Percentiles rank a stretch among this genome's conserved stretches.
These are phyloP conservation scores for Pitangus sulphuratus DNA, from an alignment of 2,797 vertebrate genomes.

Conservation along the genomic window DNA sequence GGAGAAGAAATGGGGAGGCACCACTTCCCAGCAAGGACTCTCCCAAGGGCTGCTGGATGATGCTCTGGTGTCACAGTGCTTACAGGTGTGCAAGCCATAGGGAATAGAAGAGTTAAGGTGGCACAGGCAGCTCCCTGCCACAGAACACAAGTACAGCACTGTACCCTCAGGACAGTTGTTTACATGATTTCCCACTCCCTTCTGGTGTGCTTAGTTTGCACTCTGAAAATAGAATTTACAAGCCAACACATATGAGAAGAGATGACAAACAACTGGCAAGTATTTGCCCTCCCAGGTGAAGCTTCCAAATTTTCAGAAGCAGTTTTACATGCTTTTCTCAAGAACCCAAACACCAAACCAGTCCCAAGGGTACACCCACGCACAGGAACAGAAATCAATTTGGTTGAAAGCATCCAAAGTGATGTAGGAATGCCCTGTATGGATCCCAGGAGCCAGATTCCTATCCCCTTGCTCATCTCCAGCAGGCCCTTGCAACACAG, in stretches of 20 bases:
- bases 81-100: rapidly evolving
- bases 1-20: neutral
- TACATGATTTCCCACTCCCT: neutral
- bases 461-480: neutral
- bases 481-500: neutral
- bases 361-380: neutral
- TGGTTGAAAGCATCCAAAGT: rapidly evolving
- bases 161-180: neutral
- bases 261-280: neutral
- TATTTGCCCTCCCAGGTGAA: neutral
- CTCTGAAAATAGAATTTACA: constrained; percentile 20
- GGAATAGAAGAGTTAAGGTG: neutral
- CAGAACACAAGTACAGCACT: neutral
- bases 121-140: neutral
- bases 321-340: neutral
- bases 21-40: neutral
- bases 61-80: rapidly evolving
- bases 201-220: neutral
- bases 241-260: neutral
- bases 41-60: neutral
- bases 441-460: neutral
- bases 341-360: neutral
- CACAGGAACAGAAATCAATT: neutral
- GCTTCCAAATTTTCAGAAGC: neutral
- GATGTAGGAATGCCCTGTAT: neutral